Conservation (phyloP, 2,113 vertebrate species). For the Rousettus leschenaultii region DNA sequence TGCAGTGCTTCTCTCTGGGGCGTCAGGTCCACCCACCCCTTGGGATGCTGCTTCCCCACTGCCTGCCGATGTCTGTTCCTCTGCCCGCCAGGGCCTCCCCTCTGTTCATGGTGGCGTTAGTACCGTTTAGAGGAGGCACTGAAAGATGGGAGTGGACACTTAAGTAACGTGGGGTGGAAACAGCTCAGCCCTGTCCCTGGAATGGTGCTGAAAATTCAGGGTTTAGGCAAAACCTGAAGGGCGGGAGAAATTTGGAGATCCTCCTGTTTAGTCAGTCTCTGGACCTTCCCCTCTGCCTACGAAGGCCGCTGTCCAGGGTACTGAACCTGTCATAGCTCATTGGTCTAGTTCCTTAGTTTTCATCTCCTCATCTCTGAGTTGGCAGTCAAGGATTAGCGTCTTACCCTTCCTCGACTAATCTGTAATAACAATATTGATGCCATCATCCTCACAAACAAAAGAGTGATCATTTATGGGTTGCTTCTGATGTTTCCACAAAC, state of each 20-base stretch:
- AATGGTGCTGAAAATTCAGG: not conserved
- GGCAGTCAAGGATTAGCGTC: not conserved
- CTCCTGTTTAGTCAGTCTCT: not conserved
- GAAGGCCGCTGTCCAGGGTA: not conserved
- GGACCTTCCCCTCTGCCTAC: rapidly evolving
- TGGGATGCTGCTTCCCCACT: too few species aligned
- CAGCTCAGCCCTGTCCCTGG: not conserved
- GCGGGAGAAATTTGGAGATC: not conserved
- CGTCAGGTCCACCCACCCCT: not conserved
- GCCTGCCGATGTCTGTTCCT: not conserved
- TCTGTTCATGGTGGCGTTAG: not conserved
- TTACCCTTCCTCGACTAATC: not conserved
- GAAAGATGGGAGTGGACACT: not conserved
- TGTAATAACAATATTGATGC: not conserved
- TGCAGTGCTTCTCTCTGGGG: not conserved
- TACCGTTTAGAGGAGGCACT: not conserved
- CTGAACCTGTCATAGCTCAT: not conserved
- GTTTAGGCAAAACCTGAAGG: not conserved
- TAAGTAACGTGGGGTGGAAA: not conserved
- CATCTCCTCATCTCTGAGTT: not conserved
- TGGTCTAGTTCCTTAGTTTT: not conserved
- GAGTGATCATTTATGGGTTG: not conserved
- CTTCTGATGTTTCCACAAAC: not conserved
- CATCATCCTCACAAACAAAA: not conserved
- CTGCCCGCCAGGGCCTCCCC: too few species aligned